These are phyloP conservation scores for Ophraella communa DNA, from an alignment of 2,888 invertebrate species.

Conservation along the genomic window DNA sequence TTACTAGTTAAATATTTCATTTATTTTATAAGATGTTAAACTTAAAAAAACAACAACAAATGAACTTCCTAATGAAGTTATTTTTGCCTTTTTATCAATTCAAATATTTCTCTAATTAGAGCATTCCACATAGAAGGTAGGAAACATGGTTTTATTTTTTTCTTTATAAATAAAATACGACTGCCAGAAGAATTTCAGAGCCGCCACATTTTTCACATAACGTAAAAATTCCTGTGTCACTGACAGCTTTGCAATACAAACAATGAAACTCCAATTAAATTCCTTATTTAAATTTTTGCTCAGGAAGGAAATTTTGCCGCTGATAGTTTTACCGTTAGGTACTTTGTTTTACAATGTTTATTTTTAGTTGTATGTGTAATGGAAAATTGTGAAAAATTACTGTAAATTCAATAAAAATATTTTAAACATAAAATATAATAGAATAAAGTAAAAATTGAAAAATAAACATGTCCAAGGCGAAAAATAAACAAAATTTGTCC, in stretches of 20 bases:
- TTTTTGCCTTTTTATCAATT: neutral
- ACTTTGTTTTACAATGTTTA: neutral
- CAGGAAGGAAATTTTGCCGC: neutral
- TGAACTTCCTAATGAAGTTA: neutral
- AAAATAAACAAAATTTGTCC: too few relatives aligned
- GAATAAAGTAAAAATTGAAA: too few relatives aligned
- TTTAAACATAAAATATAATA: too few relatives aligned
- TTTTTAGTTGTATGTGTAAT: neutral
- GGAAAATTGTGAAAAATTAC: too few relatives aligned
- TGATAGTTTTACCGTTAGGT: neutral
- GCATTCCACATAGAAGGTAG: neutral
- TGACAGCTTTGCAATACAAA: neutral
- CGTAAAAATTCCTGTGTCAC: constrained; percentile 5
- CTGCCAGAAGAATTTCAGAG: neutral
- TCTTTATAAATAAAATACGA: neutral
- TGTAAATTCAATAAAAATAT: too few relatives aligned
- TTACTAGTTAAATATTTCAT: too few relatives aligned
- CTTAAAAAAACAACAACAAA: too few relatives aligned
- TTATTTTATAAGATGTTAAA: too few relatives aligned
- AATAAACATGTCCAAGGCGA: too few relatives aligned
- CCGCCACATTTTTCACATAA: neutral
- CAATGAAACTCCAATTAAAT: constrained; percentile 1
- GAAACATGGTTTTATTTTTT: neutral
- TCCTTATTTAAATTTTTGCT: constrained; percentile 2
- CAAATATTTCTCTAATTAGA: neutral